These are phyloP conservation scores for Muntiacus reevesi DNA, from an alignment of 2,113 vertebrate genomes.

Conservation along the genomic window DNA sequence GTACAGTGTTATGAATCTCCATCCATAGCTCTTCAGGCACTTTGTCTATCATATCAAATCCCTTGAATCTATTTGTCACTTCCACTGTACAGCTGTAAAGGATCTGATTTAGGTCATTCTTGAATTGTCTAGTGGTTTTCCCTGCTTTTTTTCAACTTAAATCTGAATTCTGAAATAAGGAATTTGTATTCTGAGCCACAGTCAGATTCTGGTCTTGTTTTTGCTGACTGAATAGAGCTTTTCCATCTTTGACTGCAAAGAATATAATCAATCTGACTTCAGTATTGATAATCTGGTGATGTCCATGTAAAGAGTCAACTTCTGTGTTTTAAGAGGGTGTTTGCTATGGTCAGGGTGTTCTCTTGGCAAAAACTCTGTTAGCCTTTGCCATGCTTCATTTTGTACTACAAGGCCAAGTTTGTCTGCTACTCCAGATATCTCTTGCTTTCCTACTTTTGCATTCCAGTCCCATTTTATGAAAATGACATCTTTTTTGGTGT, in stretches of 20 bases:
- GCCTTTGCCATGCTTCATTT: neutral
- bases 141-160: neutral
- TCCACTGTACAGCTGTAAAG: neutral
- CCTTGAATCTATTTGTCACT: neutral
- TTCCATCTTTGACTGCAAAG: neutral
- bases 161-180: neutral
- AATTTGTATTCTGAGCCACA: neutral
- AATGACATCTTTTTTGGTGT: neutral
- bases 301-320: neutral
- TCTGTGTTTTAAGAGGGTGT: neutral
- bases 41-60: neutral
- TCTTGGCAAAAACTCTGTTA: neutral
- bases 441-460: neutral
- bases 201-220: neutral
- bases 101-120: neutral
- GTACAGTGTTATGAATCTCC: neutral
- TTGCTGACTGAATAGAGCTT: neutral
- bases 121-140: neutral
- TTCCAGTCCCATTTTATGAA: neutral
- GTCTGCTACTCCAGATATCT: neutral
- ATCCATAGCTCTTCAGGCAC: neutral
- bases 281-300: neutral
- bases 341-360: neutral
- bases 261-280: neutral
- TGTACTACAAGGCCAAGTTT: neutral